These are phyloP conservation scores for Gavia stellata DNA, from an alignment of 2,113 vertebrate genomes.

Conservation along the genomic window DNA sequence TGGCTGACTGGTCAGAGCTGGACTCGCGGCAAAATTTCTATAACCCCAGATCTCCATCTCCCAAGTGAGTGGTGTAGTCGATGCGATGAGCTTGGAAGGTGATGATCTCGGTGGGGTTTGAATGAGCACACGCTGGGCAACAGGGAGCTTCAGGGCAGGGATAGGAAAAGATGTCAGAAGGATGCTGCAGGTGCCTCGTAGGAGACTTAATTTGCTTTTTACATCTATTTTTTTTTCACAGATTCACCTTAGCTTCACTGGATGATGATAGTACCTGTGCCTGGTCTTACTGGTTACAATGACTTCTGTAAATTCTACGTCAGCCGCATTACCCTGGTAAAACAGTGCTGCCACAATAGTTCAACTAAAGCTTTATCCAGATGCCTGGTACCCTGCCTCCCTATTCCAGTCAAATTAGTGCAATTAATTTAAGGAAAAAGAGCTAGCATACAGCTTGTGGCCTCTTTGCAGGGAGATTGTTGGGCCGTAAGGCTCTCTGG, in stretches of 20 bases:
- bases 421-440: neutral
- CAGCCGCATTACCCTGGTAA: neutral
- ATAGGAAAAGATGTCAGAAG: neutral
- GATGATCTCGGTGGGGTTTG: neutral
- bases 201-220: neutral
- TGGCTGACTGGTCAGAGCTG: neutral
- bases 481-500: neutral
- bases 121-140: neutral
- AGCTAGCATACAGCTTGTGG: neutral
- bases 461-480: neutral
- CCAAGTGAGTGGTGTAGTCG: neutral
- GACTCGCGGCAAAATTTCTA: rapidly evolving
- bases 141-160: neutral
- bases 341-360: neutral
- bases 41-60: neutral
- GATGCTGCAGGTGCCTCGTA: neutral
- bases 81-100: neutral
- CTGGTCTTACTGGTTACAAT: neutral
- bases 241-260: neutral
- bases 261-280: rapidly evolving
- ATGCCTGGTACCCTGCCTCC: neutral
- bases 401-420: neutral
- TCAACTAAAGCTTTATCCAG: neutral
- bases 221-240: too few relatives aligned
- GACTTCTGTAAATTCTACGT: neutral